Conservation (phyloP, 2,888 invertebrate species). For the Erpobdella octoculata region DNA sequence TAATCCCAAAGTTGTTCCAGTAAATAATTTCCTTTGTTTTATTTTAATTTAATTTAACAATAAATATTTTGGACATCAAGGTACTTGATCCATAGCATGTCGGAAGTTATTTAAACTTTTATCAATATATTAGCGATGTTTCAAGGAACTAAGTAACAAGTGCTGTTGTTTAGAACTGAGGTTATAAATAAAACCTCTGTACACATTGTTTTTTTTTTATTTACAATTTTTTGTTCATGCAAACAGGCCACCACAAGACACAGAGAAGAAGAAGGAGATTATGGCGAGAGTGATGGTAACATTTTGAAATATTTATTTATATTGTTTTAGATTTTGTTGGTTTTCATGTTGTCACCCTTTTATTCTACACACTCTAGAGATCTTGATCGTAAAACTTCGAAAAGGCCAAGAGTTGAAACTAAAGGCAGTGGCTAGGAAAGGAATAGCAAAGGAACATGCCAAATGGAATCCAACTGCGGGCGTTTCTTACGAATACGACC, state of each 20-base stretch:
- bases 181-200: background rate
- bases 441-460: slow-evolving; percentile 86
- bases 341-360: background rate
- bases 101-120: background rate
- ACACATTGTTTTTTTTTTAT: background rate
- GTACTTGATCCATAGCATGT: background rate
- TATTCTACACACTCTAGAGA: slow-evolving; percentile 21
- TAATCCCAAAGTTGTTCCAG: slow-evolving; percentile 82
- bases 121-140: background rate
- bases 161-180: background rate
- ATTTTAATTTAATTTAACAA: slow-evolving; percentile 7
- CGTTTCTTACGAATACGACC: slow-evolving; percentile 97
- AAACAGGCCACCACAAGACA: slow-evolving; percentile 70
- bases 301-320: background rate
- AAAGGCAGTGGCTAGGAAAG: slow-evolving; percentile 89
- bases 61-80: too few species aligned
- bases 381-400: slow-evolving; percentile 65
- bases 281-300: slow-evolving; percentile 83
- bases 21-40: slow-evolving; percentile 39
- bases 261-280: slow-evolving; percentile 79
- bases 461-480: slow-evolving; percentile 99
- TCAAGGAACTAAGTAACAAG: background rate
- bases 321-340: background rate
- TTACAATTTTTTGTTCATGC: background rate
- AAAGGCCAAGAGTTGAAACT: slow-evolving; percentile 86